Conservation (phyloP, 2,113 vertebrate species). For the Hippopotamus amphibius region DNA sequence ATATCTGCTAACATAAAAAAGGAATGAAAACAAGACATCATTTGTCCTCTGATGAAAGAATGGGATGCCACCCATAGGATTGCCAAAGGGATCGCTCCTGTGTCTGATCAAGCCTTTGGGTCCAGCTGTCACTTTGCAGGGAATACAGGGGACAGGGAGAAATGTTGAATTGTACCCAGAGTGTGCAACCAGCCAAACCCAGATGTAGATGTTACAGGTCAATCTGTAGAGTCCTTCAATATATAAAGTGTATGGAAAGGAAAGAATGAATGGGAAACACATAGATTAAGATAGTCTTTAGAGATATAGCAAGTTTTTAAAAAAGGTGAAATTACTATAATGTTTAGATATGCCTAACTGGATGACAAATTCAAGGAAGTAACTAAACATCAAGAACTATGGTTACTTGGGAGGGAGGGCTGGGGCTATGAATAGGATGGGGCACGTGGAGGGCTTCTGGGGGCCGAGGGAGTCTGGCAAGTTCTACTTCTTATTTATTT, state of each 20-base stretch:
- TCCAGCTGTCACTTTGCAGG: background rate
- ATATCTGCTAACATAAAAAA: background rate
- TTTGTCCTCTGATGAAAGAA: background rate
- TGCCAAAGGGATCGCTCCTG: background rate
- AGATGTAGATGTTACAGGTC: background rate
- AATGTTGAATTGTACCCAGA: background rate
- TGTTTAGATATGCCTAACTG: background rate
- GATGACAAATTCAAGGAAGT: background rate
- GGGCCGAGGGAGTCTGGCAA: too few relatives aligned
- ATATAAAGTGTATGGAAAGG: background rate
- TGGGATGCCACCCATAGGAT: too few relatives aligned
- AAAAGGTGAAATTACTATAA: background rate
- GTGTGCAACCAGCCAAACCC: background rate
- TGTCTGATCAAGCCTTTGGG: background rate
- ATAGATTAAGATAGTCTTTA: background rate
- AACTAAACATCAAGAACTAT: background rate
- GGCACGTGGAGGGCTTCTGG: background rate
- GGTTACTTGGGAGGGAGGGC: background rate
- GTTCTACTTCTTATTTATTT: background rate
- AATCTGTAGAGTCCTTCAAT: background rate
- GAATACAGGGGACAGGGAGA: background rate
- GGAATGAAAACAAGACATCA: background rate
- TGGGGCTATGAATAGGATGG: background rate
- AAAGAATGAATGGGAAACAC: background rate
- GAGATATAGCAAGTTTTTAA: background rate